A percentile compares a stretch with the other conserved stretches of the same genome.
These are phyloP conservation scores for Helogale parvula DNA, from an alignment of 2,113 vertebrate genomes.

Conservation along the genomic window DNA sequence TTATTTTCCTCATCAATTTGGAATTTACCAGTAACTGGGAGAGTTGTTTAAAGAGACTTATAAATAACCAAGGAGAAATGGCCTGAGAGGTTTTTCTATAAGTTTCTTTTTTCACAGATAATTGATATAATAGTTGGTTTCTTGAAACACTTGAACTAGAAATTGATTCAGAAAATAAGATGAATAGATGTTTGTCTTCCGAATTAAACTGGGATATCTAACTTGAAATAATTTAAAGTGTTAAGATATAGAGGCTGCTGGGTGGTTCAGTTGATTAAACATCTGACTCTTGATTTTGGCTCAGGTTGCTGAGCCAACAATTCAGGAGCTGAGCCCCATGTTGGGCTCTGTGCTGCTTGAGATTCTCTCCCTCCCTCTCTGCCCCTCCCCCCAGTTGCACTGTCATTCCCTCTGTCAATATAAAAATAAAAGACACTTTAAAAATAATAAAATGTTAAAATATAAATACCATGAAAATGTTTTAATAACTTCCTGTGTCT, in stretches of 20 bases:
- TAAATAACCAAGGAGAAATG: background rate
- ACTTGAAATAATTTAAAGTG: background rate
- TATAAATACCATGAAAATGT: slow-evolving; percentile 28
- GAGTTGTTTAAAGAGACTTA: background rate
- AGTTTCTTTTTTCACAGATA: background rate
- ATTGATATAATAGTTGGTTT: background rate
- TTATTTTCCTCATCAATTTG: background rate
- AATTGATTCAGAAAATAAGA: background rate
- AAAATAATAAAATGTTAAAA: background rate
- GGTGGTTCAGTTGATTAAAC: too few relatives aligned
- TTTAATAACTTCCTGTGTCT: background rate
- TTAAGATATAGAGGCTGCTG: background rate
- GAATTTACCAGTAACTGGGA: background rate
- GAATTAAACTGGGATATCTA: background rate
- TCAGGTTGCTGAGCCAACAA: too few relatives aligned
- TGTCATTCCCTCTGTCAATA: too few relatives aligned
- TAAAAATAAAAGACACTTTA: too few relatives aligned
- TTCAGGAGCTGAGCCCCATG: too few relatives aligned
- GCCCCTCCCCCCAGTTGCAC: too few relatives aligned
- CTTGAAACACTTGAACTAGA: background rate
- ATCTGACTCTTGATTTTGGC: too few relatives aligned
- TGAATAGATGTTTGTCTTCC: background rate
- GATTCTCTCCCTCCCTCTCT: too few relatives aligned
- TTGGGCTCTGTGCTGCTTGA: too few relatives aligned
- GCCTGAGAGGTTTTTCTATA: background rate